Percentiles rank a stretch among this genome's conserved stretches.
Conservation (phyloP, 2,113 vertebrate genomes). For the Kobus ellipsiprymnus region DNA sequence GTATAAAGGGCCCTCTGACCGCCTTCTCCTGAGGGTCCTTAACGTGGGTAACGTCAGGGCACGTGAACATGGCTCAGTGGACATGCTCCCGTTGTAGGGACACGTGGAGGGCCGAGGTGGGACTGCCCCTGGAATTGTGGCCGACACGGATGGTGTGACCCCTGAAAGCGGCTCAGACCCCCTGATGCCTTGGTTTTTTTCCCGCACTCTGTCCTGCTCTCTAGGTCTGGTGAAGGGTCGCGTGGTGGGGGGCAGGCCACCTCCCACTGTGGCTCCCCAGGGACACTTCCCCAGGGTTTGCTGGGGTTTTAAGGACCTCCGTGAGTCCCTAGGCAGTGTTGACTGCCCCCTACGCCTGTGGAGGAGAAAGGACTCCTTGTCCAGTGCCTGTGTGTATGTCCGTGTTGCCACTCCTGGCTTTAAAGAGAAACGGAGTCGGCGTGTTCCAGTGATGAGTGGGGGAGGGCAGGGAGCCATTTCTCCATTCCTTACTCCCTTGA, state of each 20-base stretch:
- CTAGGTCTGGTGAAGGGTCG: neutral
- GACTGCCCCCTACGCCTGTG: fast-evolving
- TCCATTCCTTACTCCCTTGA: neutral
- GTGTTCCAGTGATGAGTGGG: neutral
- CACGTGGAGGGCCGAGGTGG: neutral
- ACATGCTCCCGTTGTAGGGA: fast-evolving
- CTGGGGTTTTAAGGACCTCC: neutral
- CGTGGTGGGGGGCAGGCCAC: neutral
- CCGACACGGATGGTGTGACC: neutral
- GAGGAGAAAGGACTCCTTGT: neutral
- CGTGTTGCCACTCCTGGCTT: neutral
- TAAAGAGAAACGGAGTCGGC: neutral
- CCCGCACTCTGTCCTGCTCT: neutral
- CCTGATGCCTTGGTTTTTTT: no score
- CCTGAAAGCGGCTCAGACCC: neutral
- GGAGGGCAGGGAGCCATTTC: neutral
- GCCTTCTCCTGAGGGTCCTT: neutral
- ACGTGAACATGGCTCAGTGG: no score
- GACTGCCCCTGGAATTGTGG: neutral
- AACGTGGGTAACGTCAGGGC: neutral
- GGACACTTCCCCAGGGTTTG: neutral
- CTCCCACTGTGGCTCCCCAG: neutral
- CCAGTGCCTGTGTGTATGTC: no score
- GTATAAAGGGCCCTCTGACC: neutral
- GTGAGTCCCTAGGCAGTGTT: no score